Evolutionary conservation across 2,888 invertebrate species (phyloP).

Genomic region (Ormyrus labotus): DNA sequence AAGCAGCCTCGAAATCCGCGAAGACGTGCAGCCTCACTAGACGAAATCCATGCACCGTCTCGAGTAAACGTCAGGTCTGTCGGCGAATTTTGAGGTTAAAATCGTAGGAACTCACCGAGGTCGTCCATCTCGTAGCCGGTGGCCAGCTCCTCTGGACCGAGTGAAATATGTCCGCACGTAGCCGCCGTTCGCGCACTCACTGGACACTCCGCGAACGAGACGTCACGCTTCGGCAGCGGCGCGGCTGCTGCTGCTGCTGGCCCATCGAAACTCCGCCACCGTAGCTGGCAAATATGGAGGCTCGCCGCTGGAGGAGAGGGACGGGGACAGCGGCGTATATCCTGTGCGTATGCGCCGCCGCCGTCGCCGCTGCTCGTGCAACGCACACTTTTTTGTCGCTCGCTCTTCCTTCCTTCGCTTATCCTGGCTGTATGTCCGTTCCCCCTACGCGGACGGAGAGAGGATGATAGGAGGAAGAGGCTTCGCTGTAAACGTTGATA

Average conservation of each 20-base stretch:
- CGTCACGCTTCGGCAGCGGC: conserved; percentile 36
- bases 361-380: background rate
- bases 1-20: no score
- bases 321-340: background rate
- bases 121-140: conserved; percentile 44
- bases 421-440: background rate
- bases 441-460: no score
- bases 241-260: conserved; percentile 14
- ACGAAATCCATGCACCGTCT: no score
- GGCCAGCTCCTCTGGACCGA: no score
- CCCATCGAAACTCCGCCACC: conserved; percentile 35
- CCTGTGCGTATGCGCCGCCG: conserved; percentile 5
- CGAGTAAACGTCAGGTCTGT: background rate
- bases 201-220: background rate
- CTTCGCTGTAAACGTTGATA: no score
- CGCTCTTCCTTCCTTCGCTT: conserved; percentile 6
- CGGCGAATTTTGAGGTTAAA: conserved; percentile 49
- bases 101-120: conserved; percentile 44
- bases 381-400: no score
- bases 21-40: no score
- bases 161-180: no score
- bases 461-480: no score
- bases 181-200: background rate
- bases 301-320: conserved; percentile 10
- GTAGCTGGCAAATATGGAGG: conserved; percentile 34